A percentile compares a stretch with the other conserved stretches of the same genome.
phyloP scores from a whole-genome alignment of 2,888 invertebrate species.

The Lamellibrachia columna region DNA sequence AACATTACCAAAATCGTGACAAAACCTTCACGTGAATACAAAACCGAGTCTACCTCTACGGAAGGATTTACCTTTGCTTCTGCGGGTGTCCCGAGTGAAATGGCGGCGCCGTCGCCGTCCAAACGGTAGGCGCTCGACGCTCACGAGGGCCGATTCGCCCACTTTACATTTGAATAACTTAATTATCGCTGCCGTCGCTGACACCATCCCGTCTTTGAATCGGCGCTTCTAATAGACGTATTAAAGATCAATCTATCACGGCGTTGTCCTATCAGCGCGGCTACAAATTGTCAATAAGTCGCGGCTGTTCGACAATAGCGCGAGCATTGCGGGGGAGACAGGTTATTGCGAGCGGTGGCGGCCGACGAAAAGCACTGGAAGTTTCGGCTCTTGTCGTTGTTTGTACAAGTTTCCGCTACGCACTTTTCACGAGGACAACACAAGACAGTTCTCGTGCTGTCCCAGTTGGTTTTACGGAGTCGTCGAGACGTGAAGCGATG shows the following conservation, averaged over 20 bases:
- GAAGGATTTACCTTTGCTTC: background rate
- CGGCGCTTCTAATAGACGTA: slow-evolving; percentile 10
- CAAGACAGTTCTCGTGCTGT: background rate
- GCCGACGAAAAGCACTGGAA: background rate
- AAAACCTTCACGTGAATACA: background rate
- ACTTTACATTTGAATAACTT: slow-evolving; percentile 12
- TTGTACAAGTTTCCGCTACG: background rate
- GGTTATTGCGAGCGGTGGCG: background rate
- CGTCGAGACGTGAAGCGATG: background rate
- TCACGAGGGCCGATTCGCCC: background rate
- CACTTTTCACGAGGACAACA: background rate
- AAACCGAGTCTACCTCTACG: background rate
- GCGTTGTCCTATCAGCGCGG: background rate
- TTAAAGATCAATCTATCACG: slow-evolving; percentile 11
- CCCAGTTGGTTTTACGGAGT: background rate
- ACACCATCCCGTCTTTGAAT: slow-evolving; percentile 3
- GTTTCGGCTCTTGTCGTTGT: background rate
- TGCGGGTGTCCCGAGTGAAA: background rate
- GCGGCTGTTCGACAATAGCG: background rate
- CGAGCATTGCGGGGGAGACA: background rate
- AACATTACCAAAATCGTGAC: background rate
- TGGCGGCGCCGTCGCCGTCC: background rate
- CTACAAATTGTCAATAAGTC: slow-evolving; percentile 12
- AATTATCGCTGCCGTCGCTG: background rate
- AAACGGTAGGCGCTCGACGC: background rate